Evolutionary conservation across 2,888 invertebrate species (phyloP).

Genomic region (Ceraclea dissimilis): DNA sequence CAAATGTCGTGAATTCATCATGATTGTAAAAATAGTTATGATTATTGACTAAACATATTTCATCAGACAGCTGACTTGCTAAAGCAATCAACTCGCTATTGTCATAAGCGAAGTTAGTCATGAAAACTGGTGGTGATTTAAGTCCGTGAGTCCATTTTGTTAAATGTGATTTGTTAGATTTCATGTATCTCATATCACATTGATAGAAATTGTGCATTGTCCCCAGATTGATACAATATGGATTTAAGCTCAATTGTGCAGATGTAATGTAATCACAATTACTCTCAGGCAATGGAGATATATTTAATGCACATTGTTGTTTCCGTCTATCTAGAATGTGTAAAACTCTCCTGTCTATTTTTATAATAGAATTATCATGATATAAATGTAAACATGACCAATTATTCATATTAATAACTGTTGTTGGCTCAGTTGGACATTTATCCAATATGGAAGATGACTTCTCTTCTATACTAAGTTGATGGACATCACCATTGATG

Average conservation of each 20-base stretch:
- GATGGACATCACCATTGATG: conserved; percentile 37
- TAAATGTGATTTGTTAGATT: conserved; percentile 31
- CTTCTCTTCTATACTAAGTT: conserved; percentile 25
- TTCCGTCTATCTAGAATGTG: conserved; percentile 41
- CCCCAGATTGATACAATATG: conserved; percentile 33
- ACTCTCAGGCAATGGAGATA: conserved; percentile 31
- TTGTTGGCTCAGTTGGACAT: no score
- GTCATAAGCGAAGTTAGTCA: conserved; percentile 36
- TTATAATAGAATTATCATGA: conserved; percentile 35
- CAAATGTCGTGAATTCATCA: background rate
- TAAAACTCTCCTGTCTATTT: conserved; percentile 33
- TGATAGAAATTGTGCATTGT: conserved; percentile 39
- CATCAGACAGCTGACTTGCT: conserved; percentile 42
- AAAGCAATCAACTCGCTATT: conserved; percentile 38
- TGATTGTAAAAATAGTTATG: background rate
- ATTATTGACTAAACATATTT: conserved; percentile 38
- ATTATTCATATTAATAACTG: conserved; percentile 33
- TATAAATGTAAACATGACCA: conserved; percentile 40
- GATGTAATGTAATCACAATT: conserved; percentile 36
- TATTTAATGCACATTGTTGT: conserved; percentile 32
- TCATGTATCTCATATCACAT: conserved; percentile 35
- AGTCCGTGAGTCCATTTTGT: conserved; percentile 54
- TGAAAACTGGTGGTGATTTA: conserved; percentile 42
- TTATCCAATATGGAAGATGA: background rate
- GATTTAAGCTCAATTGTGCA: conserved; percentile 33